Evolutionary conservation across 1,140 invertebrate genomes (phyloP), one percentile per base, ranked within the genome.

Genomic region (Heliconius melpomene): DNA sequence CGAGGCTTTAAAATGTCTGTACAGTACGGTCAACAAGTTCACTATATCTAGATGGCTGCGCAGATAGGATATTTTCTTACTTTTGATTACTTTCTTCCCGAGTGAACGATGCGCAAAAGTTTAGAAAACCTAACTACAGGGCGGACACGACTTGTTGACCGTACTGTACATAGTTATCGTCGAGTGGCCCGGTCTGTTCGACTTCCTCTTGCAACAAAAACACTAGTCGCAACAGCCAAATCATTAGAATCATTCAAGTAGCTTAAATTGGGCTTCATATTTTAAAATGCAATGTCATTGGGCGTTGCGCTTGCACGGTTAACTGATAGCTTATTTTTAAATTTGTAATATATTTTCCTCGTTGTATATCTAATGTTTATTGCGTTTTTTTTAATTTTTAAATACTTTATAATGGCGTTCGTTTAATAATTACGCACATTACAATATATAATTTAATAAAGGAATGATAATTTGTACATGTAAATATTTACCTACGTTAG

Each of bases 231-330:
- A 16, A 66, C n/a, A 66, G 2, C 23, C 60, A 66, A 29, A 66
- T 66, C 57, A 60, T 60, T 60, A n/a, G 9, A 60, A 26, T 60
- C 60, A 29, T 29, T 26, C 11, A 29, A 66, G 26, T 66, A n/a
- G 60, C 60, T 66, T 66, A 16, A 13, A 66, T 66, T 29, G 5
- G 26, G 60, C 23, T 46, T 76, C 57, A 23, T 38, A 46, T 26
- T 72, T 38, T 54, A 72, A 77, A 78, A 78, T 72, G 26, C 76
- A 78, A 72, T 72, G 70, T 78, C 76, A 72, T 72, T 57, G 13
- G 11, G n/a, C 18, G 46, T 78, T 78, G 40, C 50, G 50, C 50
- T 52, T 54, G 23, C 50, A 77, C 23, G 57, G 32, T 52, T 77
- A 38, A 71, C 60, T 23, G 75, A 75, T 32, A 29, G 57, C n/a